Percentiles rank a stretch among this genome's conserved stretches.
Evolutionary conservation across 2,797 vertebrate genomes (phyloP).

Genomic region (Sebastes cheni): DNA sequence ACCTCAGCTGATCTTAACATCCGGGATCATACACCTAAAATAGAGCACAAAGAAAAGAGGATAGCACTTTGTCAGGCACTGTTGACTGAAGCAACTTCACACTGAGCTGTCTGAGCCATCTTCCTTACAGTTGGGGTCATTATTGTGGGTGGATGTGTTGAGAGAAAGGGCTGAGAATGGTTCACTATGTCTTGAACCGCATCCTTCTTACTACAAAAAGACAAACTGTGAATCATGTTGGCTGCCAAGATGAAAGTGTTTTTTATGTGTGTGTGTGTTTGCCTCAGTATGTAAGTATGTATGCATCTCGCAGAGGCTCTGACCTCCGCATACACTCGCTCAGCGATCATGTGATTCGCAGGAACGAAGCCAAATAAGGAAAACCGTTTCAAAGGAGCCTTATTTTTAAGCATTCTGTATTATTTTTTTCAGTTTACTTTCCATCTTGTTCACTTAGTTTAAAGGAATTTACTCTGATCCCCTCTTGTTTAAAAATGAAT

Average conservation of each 20-base stretch:
- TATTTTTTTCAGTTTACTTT: not conserved
- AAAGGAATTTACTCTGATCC: not conserved
- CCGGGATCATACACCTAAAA: not conserved
- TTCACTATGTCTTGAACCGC: not conserved
- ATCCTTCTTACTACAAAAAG: not conserved
- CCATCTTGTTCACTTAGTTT: not conserved
- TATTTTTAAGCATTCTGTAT: not conserved
- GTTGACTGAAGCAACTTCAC: not conserved
- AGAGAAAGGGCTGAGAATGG: not conserved
- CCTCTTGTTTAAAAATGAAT: not conserved
- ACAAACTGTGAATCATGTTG: not conserved
- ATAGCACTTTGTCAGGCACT: not conserved
- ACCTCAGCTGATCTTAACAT: not conserved
- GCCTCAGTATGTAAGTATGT: not conserved
- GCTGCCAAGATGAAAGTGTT: not conserved
- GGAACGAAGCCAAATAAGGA: not conserved
- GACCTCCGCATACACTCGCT: not conserved
- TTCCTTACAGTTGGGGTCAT: slow-evolving; percentile 2
- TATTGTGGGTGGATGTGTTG: slow-evolving; percentile 18
- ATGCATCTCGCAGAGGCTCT: not conserved
- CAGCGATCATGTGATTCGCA: not conserved
- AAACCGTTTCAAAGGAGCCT: not conserved
- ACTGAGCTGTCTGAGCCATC: not conserved
- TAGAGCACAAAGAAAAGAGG: not conserved
- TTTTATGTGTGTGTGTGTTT: not conserved